phyloP scores from a whole-genome alignment of 2,888 invertebrate species.

The Cyclophora albipunctata region DNA sequence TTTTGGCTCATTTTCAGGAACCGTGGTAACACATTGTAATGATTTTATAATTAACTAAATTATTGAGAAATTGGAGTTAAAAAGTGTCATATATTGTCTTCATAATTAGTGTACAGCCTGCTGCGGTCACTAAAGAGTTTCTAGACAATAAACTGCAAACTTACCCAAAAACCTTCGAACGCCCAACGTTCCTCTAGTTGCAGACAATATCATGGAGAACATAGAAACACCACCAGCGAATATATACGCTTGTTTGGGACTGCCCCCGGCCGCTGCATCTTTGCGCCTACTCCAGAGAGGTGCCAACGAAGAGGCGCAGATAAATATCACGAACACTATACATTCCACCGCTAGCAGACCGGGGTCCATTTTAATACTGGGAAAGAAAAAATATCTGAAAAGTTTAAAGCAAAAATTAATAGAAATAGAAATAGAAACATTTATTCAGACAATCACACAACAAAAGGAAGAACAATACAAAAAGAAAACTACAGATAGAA shows the following conservation, averaged over 20 bases:
- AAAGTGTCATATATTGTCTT: no score
- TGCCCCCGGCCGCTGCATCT: slow-evolving; percentile 80
- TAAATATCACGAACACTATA: slow-evolving; percentile 83
- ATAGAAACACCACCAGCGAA: slow-evolving; percentile 84
- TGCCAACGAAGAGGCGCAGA: slow-evolving; percentile 81
- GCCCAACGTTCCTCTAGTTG: slow-evolving; percentile 87
- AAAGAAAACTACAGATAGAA: no score
- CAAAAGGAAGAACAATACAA: no score
- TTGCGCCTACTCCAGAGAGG: slow-evolving; percentile 82
- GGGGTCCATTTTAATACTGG: slow-evolving; percentile 52
- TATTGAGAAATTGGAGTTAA: no score
- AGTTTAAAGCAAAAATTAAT: no score
- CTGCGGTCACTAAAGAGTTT: no score
- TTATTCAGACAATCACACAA: no score
- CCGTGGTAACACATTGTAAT: no score
- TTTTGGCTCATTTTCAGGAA: no score
- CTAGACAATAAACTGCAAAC: slow-evolving; percentile 21
- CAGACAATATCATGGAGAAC: slow-evolving; percentile 88
- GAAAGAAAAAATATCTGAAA: slow-evolving; percentile 8
- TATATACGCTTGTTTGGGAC: slow-evolving; percentile 83
- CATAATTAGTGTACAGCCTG: no score
- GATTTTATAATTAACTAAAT: no score
- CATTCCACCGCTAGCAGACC: slow-evolving; percentile 86
- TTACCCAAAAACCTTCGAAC: slow-evolving; percentile 88
- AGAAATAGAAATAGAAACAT: no score